These are phyloP conservation scores for Polymixis flavicincta DNA, from an alignment of 2,888 invertebrate genomes.

Conservation along the genomic window DNA sequence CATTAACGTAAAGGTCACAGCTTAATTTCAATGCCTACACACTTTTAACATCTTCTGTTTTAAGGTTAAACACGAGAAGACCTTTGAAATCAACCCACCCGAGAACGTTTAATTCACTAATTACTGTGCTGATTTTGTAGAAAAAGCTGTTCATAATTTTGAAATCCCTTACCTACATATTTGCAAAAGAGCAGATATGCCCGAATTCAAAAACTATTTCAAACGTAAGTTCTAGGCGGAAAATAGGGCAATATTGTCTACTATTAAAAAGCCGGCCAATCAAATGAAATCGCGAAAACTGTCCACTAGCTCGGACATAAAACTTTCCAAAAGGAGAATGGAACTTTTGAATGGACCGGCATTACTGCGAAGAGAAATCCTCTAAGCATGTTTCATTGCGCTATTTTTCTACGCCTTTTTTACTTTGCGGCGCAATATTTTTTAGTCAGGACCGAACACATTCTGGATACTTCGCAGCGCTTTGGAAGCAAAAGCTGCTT, in stretches of 20 bases:
- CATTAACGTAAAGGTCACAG: constrained; percentile 32
- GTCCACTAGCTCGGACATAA: constrained; percentile 33
- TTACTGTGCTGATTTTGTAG: too few relatives aligned
- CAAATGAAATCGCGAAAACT: constrained; percentile 47
- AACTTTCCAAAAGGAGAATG: constrained; percentile 37
- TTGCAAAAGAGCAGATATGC: background rate
- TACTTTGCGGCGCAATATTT: constrained; percentile 67
- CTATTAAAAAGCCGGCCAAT: constrained; percentile 45
- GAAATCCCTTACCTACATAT: background rate
- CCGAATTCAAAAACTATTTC: background rate
- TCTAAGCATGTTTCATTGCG: constrained; percentile 62
- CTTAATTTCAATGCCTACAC: constrained; percentile 14
- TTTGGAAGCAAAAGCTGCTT: constrained; percentile 67
- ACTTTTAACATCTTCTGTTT: constrained; percentile 15
- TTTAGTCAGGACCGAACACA: constrained; percentile 64
- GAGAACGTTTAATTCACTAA: background rate
- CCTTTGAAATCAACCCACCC: background rate
- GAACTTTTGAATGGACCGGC: constrained; percentile 45
- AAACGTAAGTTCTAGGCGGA: constrained; percentile 17
- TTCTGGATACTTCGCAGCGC: constrained; percentile 67
- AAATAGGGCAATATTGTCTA: constrained; percentile 29
- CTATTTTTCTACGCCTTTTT: constrained; percentile 66
- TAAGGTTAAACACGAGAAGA: background rate
- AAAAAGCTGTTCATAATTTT: background rate
- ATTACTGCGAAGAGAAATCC: constrained; percentile 59